Conservation (phyloP, 2,888 invertebrate species). For the Kryphioiulus occultus region DNA sequence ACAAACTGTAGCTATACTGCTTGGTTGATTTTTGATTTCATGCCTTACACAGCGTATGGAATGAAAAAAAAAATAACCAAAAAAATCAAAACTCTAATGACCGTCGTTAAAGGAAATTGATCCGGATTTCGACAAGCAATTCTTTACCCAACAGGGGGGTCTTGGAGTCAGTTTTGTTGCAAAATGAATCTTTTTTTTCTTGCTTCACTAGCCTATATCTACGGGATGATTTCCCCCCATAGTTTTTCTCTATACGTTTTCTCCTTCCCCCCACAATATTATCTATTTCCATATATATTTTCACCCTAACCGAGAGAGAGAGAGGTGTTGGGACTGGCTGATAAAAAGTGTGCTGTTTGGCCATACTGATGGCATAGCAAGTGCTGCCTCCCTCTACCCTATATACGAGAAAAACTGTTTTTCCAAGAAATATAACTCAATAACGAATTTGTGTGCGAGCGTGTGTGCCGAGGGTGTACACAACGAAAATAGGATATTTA, state of each 20-base stretch:
- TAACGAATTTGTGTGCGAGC: not conserved
- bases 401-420: conserved; percentile 13
- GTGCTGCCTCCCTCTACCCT: not conserved
- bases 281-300: conserved; percentile 40
- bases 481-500: conserved; percentile 40
- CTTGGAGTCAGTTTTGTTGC: conserved; percentile 20
- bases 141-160: conserved; percentile 36
- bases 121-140: conserved; percentile 42
- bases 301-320: conserved; percentile 28
- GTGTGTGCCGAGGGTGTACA: conserved; percentile 13
- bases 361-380: not conserved
- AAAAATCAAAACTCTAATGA: not conserved
- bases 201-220: not conserved
- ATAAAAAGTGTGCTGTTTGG: not conserved
- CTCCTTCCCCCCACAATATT: not conserved
- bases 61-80: not conserved
- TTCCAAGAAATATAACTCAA: conserved; percentile 39
- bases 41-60: not conserved
- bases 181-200: conserved; percentile 33
- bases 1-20: no score
- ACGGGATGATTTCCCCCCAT: not conserved
- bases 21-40: not conserved
- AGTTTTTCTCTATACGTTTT: not conserved
- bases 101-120: conserved; percentile 41
- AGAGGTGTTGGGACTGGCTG: conserved; percentile 28